phyloP scores from a whole-genome alignment of 2,888 invertebrate genomes.

The Acrobasis consociella region DNA sequence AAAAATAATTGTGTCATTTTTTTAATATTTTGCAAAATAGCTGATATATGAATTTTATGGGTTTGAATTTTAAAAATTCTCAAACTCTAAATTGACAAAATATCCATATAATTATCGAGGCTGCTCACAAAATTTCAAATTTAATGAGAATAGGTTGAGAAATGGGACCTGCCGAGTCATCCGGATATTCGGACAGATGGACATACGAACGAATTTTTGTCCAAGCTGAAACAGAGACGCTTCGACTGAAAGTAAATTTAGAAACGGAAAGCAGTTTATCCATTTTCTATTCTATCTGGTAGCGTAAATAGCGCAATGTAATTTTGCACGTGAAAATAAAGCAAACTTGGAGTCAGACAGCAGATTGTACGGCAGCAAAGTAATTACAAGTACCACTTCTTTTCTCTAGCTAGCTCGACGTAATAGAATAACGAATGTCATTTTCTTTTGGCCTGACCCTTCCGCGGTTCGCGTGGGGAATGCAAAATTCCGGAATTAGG shows the following conservation, averaged over 20 bases:
- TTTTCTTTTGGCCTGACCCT: constrained; percentile 81
- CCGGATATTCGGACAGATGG: too few species aligned
- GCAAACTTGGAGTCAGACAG: constrained; percentile 32
- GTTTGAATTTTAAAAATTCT: too few species aligned
- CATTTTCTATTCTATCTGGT: neutral
- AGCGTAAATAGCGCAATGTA: neutral
- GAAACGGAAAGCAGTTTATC: neutral
- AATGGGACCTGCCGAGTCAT: too few species aligned
- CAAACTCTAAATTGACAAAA: too few species aligned
- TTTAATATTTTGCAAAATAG: too few species aligned
- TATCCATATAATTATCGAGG: too few species aligned
- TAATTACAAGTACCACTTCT: constrained; percentile 70
- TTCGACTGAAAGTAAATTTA: neutral
- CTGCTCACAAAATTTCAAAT: too few species aligned
- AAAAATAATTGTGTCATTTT: too few species aligned
- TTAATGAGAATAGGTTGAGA: too few species aligned
- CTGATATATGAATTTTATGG: too few species aligned
- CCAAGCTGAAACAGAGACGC: too few species aligned
- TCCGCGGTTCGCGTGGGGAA: constrained; percentile 79
- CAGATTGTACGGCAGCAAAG: constrained; percentile 60
- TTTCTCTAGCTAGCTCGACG: constrained; percentile 70
- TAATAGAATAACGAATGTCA: constrained; percentile 82
- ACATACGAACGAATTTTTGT: too few species aligned
- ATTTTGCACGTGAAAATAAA: neutral
- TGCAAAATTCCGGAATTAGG: constrained; percentile 78